Conservation (phyloP, 2,888 invertebrate species). For the Stramonita haemastoma region DNA sequence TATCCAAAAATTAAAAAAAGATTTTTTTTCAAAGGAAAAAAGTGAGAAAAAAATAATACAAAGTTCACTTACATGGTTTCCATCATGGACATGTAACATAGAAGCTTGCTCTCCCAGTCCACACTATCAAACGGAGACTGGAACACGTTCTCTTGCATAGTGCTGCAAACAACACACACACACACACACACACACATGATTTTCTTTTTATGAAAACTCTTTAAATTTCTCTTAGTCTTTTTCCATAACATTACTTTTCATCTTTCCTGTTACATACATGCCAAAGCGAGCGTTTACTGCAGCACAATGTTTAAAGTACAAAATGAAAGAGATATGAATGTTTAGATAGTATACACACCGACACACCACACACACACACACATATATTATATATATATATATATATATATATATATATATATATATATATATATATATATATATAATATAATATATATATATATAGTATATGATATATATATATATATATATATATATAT, state of each 20-base stretch:
- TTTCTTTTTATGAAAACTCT: background rate
- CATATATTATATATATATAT: too few relatives aligned
- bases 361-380: too few relatives aligned
- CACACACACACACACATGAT: background rate
- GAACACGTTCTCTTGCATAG: constrained; percentile 58
- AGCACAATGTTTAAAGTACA: background rate
- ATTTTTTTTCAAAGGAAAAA: too few relatives aligned
- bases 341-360: too few relatives aligned
- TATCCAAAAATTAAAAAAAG: too few relatives aligned
- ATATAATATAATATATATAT: too few relatives aligned
- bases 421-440: too few relatives aligned
- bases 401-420: too few relatives aligned
- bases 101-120: constrained; percentile 77
- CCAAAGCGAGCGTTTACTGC: background rate
- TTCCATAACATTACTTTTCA: background rate
- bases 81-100: constrained; percentile 79
- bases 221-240: background rate
- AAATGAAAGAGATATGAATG: background rate
- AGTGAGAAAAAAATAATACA: background rate
- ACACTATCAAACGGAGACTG: constrained; percentile 58
- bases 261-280: background rate
- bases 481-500: too few relatives aligned
- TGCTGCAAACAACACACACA: constrained; percentile 55
- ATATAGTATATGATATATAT: too few relatives aligned
- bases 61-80: constrained; percentile 78